Conservation (phyloP, 2,888 invertebrate species). For the Microplitis deprimator region DNA sequence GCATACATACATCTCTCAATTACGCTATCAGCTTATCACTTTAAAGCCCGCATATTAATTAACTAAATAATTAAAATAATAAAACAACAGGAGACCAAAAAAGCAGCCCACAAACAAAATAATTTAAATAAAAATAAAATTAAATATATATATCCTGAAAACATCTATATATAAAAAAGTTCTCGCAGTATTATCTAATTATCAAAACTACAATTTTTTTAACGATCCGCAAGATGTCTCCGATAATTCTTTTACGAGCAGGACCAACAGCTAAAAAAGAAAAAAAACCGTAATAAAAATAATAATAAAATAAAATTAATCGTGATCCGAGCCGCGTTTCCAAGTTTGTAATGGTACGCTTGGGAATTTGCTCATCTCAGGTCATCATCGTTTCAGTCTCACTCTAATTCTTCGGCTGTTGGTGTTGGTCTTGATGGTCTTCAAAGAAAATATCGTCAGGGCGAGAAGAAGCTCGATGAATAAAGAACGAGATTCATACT, state of each 20-base stretch:
- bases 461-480: background rate
- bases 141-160: background rate
- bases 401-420: too few species aligned
- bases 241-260: background rate
- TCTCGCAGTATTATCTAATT: background rate
- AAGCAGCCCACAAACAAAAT: background rate
- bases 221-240: conserved; percentile 4
- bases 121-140: conserved; percentile 9
- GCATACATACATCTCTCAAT: background rate
- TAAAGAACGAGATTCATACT: background rate
- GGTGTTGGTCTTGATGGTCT: too few species aligned
- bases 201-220: conserved; percentile 2
- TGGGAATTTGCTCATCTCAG: background rate
- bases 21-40: background rate
- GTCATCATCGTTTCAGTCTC: too few species aligned
- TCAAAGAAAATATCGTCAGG: background rate
- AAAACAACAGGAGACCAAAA: background rate
- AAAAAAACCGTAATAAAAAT: background rate
- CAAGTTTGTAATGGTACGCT: background rate
- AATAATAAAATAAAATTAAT: background rate
- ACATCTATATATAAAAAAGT: background rate
- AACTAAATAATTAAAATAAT: background rate
- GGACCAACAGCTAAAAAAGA: background rate
- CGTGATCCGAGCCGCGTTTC: background rate
- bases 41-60: background rate